These are phyloP conservation scores for zebrafish (Danio rerio) DNA, from an alignment of 2,113 vertebrate genomes.

Conservation along the genomic window GRCz12tu NC_133198.1:31363001-31363500, in stretches of 20 bases:
- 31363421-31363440: slow-evolving; percentile 2
- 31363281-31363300: slow-evolving; percentile 79
- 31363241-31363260: slow-evolving; percentile 71
- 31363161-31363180: background rate
- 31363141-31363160: background rate
- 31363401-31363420: slow-evolving; percentile 12
- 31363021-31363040: background rate
- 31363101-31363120: background rate
- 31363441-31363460: background rate
- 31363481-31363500: background rate
- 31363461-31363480: background rate
- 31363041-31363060: slow-evolving; percentile 29
- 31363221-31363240: slow-evolving; percentile 61
- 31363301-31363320: slow-evolving; percentile 72
- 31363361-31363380: slow-evolving; percentile 27
- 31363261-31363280: slow-evolving; percentile 70
- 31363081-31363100: slow-evolving; percentile 33
- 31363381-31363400: background rate
- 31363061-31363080: slow-evolving; percentile 17
- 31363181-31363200: background rate
- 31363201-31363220: slow-evolving; percentile 9
- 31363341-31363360: slow-evolving; percentile 26
- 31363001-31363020: background rate
- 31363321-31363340: slow-evolving; percentile 56
- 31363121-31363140: slow-evolving; percentile 7